These are phyloP conservation scores for Sebastes melanostomus DNA, from an alignment of 2,797 vertebrate genomes.

Conservation along the genomic window DNA sequence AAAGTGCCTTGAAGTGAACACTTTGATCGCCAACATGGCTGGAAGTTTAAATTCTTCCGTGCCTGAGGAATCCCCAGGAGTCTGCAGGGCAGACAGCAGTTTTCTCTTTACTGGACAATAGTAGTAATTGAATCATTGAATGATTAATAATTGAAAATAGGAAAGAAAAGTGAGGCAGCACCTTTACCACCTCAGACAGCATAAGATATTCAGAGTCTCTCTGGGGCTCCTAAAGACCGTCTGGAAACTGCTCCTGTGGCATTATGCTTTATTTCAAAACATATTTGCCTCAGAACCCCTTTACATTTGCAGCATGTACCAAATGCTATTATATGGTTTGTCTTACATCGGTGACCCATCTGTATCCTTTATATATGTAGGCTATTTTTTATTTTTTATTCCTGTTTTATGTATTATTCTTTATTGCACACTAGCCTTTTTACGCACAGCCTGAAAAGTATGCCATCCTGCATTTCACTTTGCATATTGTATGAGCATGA, in stretches of 20 bases:
- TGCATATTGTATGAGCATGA: not conserved
- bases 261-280: not conserved
- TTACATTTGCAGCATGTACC: not conserved
- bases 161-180: not conserved
- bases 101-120: not conserved
- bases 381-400: not conserved
- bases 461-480: not conserved
- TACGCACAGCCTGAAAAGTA: not conserved
- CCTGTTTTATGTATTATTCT: not conserved
- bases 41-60: not conserved
- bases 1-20: not conserved
- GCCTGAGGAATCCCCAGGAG: not conserved
- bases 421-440: not conserved
- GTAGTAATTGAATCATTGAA: not conserved
- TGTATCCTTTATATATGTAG: not conserved
- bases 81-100: not conserved
- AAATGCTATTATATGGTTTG: not conserved
- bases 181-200: not conserved
- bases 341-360: not conserved
- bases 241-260: not conserved
- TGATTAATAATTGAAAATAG: constrained; percentile 36
- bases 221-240: not conserved
- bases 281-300: not conserved
- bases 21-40: not conserved
- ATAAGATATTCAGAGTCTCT: constrained; percentile 1